Base-by-base conservation (phyloP, 37 sponge, comb jelly and placozoan species). In the Amphimedon queenslandica region DNA sequence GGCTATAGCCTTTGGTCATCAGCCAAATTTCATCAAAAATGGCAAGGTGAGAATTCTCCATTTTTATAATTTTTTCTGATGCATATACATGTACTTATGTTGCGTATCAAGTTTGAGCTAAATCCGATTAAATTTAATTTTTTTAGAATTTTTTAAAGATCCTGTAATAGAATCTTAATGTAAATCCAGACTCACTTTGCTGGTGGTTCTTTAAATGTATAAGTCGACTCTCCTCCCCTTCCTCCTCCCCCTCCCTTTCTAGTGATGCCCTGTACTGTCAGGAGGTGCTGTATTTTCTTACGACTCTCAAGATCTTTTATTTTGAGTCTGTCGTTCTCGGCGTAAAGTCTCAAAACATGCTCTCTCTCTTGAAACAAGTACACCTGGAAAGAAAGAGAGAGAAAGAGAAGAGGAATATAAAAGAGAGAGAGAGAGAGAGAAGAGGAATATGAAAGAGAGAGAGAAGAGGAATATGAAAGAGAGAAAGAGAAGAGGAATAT, bases 301-400 rank as follows among this genome's bases (percentile, higher is more conserved):
- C 99, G 72, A 72, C 92, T 95, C 56, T 94, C 93, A 1, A 98
- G 70, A 55, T 98, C 99, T 79, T 80, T 77, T 42, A 98, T 90
- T 72, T 92, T 95, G 25, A 98, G 82, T 23, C 96, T 82, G 55
- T 95, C 96, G 65, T 98, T 98, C 65, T 98, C 99, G 57, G 99
- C 90, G 67, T 95, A 92, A 21, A 98, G 83, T 3, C 94, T 72
- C 47, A 98, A 74, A 25, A 98, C 99, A 32, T 98, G 96, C 56
- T 95, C 96, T 16, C 96, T 69, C 71, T 95, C 96, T 82, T 95
- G 96, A 58, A 95, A 95, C 36, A 95, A 60, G 53, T 78, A 99
- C 57, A 99, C 96, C 87, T 92, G 75, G 39, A 86, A 18, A 35
- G 20, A 38, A 67, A 42, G n/a, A 38, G 74, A 28, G 63, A 74